A percentile compares a stretch with the other conserved stretches of the same genome.
phyloP scores from a whole-genome alignment of 2,888 invertebrate species.

The Digitonthophagus gazella region DNA sequence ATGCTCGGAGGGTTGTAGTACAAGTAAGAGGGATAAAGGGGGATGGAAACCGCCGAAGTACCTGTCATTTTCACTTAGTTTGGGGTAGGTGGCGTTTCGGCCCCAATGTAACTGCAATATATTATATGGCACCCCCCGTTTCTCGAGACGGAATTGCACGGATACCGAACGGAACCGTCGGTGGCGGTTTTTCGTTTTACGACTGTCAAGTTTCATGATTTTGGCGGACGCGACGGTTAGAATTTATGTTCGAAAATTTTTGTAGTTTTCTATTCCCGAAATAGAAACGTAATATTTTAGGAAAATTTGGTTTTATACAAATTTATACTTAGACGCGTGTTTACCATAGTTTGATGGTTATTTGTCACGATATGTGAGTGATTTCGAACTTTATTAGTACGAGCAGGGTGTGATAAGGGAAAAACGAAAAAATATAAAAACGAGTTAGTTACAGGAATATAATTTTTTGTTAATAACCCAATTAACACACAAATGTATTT shows the following conservation, averaged over 20 bases:
- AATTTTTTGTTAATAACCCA: no score
- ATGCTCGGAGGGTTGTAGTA: background rate
- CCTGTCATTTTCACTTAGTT: slow-evolving; percentile 45
- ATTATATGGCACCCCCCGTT: slow-evolving; percentile 19
- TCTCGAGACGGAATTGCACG: background rate
- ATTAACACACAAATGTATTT: no score
- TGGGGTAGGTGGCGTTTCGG: slow-evolving; percentile 37
- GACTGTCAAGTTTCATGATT: background rate
- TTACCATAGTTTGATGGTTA: no score
- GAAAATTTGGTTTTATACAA: background rate
- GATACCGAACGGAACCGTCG: background rate
- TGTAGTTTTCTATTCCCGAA: background rate
- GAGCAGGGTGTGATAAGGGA: no score
- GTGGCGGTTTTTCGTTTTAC: background rate
- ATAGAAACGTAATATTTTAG: background rate
- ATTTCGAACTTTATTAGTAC: no score
- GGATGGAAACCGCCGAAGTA: slow-evolving; percentile 31
- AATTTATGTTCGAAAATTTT: background rate
- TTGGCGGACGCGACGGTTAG: background rate
- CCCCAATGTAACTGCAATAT: slow-evolving; percentile 36
- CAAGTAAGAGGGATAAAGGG: background rate
- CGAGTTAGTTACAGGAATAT: no score
- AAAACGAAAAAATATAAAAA: no score
- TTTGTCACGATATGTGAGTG: no score
- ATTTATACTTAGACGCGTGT: no score